phyloP scores from a whole-genome alignment of 2,888 invertebrate species.

The Mellilla xanthometata region DNA sequence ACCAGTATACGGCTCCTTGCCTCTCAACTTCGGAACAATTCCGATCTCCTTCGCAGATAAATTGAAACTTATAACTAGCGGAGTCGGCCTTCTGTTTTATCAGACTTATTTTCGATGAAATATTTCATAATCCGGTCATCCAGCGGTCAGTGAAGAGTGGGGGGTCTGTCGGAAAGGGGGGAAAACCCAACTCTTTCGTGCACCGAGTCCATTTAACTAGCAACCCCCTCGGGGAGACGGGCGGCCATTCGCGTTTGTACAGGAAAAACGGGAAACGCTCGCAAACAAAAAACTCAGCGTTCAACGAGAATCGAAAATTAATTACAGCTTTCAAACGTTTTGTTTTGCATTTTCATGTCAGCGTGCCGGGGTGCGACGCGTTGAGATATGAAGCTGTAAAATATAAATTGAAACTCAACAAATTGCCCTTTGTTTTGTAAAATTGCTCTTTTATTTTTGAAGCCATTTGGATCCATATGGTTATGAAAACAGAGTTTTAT shows the following conservation, averaged over 20 bases:
- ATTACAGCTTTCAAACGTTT: slow-evolving; percentile 58
- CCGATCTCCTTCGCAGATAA: slow-evolving; percentile 26
- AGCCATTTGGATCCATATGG: not conserved
- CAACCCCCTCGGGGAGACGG: slow-evolving; percentile 35
- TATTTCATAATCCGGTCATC: slow-evolving; percentile 73
- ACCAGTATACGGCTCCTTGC: slow-evolving; percentile 2
- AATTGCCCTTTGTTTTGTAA: slow-evolving; percentile 12
- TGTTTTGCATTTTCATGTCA: slow-evolving; percentile 14
- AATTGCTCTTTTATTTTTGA: slow-evolving; percentile 6
- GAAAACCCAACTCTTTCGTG: slow-evolving; percentile 46
- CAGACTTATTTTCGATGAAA: slow-evolving; percentile 60
- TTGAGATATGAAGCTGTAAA: slow-evolving; percentile 4
- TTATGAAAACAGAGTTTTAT: too few species aligned
- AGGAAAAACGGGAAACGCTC: slow-evolving; percentile 55
- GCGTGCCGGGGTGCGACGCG: slow-evolving; percentile 9
- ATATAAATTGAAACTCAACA: slow-evolving; percentile 10
- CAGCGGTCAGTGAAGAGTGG: slow-evolving; percentile 72
- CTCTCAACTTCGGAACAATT: slow-evolving; percentile 5
- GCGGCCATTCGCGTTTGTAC: slow-evolving; percentile 63
- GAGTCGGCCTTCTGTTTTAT: slow-evolving; percentile 42
- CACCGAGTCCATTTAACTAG: slow-evolving; percentile 59
- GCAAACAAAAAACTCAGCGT: slow-evolving; percentile 64
- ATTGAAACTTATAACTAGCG: slow-evolving; percentile 39
- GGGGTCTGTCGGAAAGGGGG: too few species aligned
- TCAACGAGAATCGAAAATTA: slow-evolving; percentile 73